Base-by-base conservation (phyloP, 92 coral and sea anemone species). In the Epizoanthus fatuus region DNA sequence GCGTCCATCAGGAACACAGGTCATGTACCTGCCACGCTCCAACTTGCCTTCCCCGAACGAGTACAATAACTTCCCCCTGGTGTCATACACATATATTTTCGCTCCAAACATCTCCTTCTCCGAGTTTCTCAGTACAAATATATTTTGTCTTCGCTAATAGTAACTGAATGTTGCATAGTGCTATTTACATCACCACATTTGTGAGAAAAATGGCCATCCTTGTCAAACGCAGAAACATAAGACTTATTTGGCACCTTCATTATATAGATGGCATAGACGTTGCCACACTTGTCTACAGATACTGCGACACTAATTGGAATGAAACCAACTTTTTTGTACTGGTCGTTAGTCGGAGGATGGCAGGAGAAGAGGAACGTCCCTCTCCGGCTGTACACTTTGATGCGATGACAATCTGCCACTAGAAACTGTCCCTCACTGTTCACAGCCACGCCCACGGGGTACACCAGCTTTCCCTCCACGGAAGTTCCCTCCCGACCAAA, bases 361-460 rank as follows among this genome's bases (percentile, higher is more conserved):
- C 52, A 47, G 52, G 52, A 47, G 52, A 47, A 47, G 52, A 47
- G 52, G 52, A 47, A 47, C 5, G 52, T 47, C 7, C 12, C 52
- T 8, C 16, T 29, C 19, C 72, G 32, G 49, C 19, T 80, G 85
- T 51, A 80, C 72, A 80, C 85, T 49, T 74, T 74, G 5, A 20
- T 4, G 7, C 53, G 16, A 55, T 29, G 45, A 22, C 56, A 13
- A 64, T 68, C 40, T 51, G 64, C 59, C 14, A 81, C 63, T 3
- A 81, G 35, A 59, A 65, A 81, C 12, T 67, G 63, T 2, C 75
- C 85, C 1, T 29, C 53, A 52, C 75, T 81, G 85, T 81, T 67
- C 35, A 81, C 85, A 67, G 74, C 75, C 75, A 81, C 53, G 75
- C 69, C 74, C n/a, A 39, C 42, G 3, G 85, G 74, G 63, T 81